These are phyloP conservation scores for Cordylochernes scorpioides DNA, from an alignment of 2,888 invertebrate species.

Conservation along the genomic window DNA sequence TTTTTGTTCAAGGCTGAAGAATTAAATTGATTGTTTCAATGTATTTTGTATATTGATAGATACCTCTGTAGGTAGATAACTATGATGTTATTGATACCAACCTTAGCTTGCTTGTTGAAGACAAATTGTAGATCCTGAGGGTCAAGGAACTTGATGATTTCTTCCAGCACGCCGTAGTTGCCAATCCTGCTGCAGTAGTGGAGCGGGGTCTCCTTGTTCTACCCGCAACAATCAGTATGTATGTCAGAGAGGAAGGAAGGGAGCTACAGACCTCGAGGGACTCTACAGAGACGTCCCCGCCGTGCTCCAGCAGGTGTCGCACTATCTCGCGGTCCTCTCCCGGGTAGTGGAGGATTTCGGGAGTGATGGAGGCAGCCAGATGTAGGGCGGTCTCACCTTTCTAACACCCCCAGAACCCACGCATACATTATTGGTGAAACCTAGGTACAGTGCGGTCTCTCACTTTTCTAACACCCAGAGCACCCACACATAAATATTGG, in stretches of 20 bases:
- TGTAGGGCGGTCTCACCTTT: slow-evolving; percentile 84
- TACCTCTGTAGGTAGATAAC: too few relatives aligned
- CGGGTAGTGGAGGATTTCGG: slow-evolving; percentile 46
- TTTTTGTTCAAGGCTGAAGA: too few relatives aligned
- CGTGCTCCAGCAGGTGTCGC: slow-evolving; percentile 57
- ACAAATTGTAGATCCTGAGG: slow-evolving; percentile 72
- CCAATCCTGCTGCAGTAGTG: slow-evolving; percentile 85
- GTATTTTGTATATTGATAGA: too few relatives aligned
- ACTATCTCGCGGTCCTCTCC: slow-evolving; percentile 54
- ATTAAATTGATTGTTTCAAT: too few relatives aligned
- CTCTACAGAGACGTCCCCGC: slow-evolving; percentile 29
- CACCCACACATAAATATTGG: too few relatives aligned
- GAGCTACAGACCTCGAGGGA: background rate
- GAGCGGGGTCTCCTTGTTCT: slow-evolving; percentile 50
- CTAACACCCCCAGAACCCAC: too few relatives aligned
- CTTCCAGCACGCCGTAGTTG: slow-evolving; percentile 73
- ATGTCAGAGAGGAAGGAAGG: background rate
- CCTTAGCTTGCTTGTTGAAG: slow-evolving; percentile 69
- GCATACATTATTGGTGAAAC: too few relatives aligned
- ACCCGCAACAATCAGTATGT: background rate
- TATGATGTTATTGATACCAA: too few relatives aligned
- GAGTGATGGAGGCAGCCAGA: slow-evolving; percentile 66
- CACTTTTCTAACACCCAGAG: too few relatives aligned
- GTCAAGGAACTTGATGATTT: slow-evolving; percentile 73
- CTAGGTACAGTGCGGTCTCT: too few relatives aligned